Base-by-base conservation (phyloP, 2,797 vertebrate genomes). In the Leptoclinus maculatus region DNA sequence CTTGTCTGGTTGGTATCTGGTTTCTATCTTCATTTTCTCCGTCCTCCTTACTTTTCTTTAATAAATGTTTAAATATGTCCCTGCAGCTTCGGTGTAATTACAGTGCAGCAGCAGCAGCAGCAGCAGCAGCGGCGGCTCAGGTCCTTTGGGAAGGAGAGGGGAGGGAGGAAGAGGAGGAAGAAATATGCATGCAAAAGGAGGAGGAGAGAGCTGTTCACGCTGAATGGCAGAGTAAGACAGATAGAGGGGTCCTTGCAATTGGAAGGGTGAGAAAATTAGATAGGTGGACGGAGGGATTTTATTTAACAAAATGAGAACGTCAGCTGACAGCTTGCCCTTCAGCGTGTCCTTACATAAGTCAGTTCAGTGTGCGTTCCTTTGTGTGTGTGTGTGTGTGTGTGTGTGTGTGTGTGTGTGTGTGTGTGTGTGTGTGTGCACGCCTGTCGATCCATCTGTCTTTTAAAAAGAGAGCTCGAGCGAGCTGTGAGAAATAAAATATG, bases 31-130 rank as follows among this genome's bases (percentile, higher is more conserved):
- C 83, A 91, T 92, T 87, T 89, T 88, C 88, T 77, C 67, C 59
- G n/a, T 88, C 87, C 87, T 85, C 82, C 83, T 87, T 83, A 79
- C 88, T 91, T 92, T 93, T 91, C 87, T 91, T 91, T 93, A 94
- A 94, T 95, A 94, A 95, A 94, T 93, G 93, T 93, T 94, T 93
- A 91, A 93, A 91, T 88, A 86, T 82, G 85, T 93, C 93, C 91
- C 91, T 78, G 90, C 88, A 91, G 91, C 88, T 87, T 90, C 66
- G 58, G 80, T 91, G 90, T 94, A 94, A 94, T 95, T 94, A 94
- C 92, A 90, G 93, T 88, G 92, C 83, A 84, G 89, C 76, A 87
- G 32, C 32, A 29, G 29, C 29, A 32, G 32, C 32, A 32, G 32
- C 29, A 32, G 86, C 76, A 84, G 92, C 32, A 32, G 32, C 29